Base-by-base conservation (phyloP, 1,140 invertebrate species). In the Stegodyphus dumicola region DNA sequence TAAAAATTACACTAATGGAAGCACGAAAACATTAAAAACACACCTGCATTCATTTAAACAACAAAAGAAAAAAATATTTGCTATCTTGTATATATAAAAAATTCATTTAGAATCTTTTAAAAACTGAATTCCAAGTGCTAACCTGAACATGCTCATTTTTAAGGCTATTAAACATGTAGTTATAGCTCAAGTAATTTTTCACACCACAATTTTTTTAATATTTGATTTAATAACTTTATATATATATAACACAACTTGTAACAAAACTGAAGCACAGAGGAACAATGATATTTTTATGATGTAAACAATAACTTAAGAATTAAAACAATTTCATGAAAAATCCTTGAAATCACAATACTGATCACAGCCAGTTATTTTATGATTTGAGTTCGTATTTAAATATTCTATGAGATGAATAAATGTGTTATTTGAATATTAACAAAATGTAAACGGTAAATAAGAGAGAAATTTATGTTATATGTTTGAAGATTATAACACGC, bases 321-420 rank as follows among this genome's bases (percentile, higher is more conserved):
- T 67, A 67, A 13, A 67, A 60, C 15, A 60, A 11, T 60, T 60
- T 60, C 56, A 60, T 11, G 56, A 60, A 33, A 33, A 33, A 33
- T 33, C 33, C 33, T 33, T 33, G 33, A 33, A 33, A 60, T 60
- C 15, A 60, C 9, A 79, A 79, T 70, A 65, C 77, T 67, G 77
- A 79, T 79, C 77, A 79, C 77, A 79, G 77, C 65, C 66, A 70
- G 17, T 69, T 18, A 77, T 77, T 65, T 77, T 66, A 65, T 79
- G 77, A 79, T 70, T 70, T 79, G 17, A 70, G 52, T 51, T 70
- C 65, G 70, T 54, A 79, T n/a, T 67, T 7, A 79, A 79, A 79
- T 66, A 56, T 56, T 51, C 52, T 48, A 70, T 70, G 66, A 79
- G 53, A 65, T 79, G 53, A 17, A 64, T 48, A 64, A 77, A 48